These are phyloP conservation scores for Artemia franciscana DNA, from an alignment of 1,140 invertebrate species.

Conservation along the genomic window DNA sequence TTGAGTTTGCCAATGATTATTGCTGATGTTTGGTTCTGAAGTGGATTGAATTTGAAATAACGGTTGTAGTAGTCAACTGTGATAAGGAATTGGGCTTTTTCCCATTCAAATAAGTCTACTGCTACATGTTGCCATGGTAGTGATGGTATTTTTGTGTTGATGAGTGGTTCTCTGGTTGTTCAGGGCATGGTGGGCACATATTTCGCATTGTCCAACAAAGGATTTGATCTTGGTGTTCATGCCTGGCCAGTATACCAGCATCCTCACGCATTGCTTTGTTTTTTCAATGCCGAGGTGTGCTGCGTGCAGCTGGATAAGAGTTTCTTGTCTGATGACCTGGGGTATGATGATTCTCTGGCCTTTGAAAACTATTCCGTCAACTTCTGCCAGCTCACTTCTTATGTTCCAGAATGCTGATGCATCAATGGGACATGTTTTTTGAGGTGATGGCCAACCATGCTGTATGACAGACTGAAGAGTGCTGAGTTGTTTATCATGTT, in stretches of 20 bases:
- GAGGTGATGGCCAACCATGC: neutral
- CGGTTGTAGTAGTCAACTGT: neutral
- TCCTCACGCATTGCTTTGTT: neutral
- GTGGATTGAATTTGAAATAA: neutral
- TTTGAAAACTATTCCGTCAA: neutral
- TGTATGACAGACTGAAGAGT: neutral
- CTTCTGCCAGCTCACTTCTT: neutral
- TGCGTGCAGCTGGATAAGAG: neutral
- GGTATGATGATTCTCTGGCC: neutral
- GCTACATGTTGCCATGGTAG: neutral
- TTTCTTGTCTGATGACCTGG: neutral
- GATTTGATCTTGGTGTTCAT: neutral
- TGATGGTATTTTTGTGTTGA: neutral
- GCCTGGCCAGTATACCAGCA: neutral
- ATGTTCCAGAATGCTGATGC: neutral
- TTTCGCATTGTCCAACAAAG: neutral
- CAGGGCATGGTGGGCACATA: neutral
- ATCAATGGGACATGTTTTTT: neutral
- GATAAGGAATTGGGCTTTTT: neutral
- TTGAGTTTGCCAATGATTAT: neutral
- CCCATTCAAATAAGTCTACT: neutral
- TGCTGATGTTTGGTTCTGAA: neutral
- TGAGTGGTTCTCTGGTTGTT: neutral
- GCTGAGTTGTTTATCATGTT: neutral
- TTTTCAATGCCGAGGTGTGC: neutral